phyloP scores from a whole-genome alignment of 2,797 vertebrate genomes.

The Ciconia nigra region DNA sequence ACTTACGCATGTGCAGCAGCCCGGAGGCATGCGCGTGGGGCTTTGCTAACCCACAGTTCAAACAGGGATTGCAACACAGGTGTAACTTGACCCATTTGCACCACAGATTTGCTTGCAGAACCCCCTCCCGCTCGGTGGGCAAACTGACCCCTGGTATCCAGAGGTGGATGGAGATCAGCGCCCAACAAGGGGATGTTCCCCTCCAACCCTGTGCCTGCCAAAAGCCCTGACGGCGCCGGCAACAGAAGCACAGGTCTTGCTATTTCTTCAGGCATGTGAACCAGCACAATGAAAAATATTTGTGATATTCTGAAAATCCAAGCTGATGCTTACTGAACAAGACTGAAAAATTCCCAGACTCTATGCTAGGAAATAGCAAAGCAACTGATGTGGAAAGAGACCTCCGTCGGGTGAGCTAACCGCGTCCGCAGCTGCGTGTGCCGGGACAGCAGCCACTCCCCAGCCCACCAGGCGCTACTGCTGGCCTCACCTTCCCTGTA shows the following conservation, averaged over 20 bases:
- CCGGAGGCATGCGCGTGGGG: accelerated
- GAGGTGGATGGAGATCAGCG: not conserved
- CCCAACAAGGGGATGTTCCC: not conserved
- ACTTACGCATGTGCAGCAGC: not conserved
- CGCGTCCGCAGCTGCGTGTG: accelerated
- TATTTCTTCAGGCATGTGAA: not conserved
- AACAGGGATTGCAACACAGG: not conserved
- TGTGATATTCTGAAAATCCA: not conserved
- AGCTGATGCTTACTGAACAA: not conserved
- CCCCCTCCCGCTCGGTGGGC: accelerated
- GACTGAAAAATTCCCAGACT: not conserved
- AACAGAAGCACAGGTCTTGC: not conserved
- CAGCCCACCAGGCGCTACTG: not conserved
- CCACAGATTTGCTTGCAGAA: not conserved
- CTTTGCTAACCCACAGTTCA: not conserved
- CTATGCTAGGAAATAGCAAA: not conserved
- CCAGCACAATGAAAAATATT: not conserved
- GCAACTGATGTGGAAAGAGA: not conserved
- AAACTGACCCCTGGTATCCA: accelerated
- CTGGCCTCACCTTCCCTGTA: not conserved
- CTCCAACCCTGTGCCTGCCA: not conserved
- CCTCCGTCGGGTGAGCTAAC: not conserved
- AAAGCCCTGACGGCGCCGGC: not conserved
- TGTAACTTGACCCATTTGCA: not conserved
- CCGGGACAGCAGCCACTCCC: not conserved